Conservation (phyloP, 2,113 vertebrate species). For the Sylvietta virens region DNA sequence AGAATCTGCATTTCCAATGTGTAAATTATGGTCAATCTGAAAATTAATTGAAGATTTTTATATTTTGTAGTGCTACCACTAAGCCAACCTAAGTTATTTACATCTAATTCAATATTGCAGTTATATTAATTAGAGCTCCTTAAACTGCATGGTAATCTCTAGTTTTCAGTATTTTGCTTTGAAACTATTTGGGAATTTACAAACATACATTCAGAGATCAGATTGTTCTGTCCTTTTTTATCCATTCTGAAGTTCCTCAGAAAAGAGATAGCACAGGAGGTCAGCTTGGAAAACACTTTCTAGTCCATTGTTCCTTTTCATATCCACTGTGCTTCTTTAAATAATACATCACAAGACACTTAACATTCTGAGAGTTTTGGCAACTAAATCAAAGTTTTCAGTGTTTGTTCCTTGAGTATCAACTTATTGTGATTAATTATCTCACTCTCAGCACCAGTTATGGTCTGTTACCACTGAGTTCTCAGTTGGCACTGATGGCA, state of each 20-base stretch:
- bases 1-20: not conserved
- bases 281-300: not conserved
- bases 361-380: not conserved
- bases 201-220: not conserved
- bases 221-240: not conserved
- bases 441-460: not conserved
- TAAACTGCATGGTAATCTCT: not conserved
- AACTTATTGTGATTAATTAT: conserved; percentile 27
- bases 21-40: not conserved
- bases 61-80: not conserved
- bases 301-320: not conserved
- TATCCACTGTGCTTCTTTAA: conserved; percentile 3
- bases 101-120: not conserved
- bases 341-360: conserved; percentile 2
- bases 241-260: not conserved
- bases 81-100: not conserved
- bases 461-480: not conserved
- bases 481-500: not conserved
- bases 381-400: not conserved
- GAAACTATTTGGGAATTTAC: conserved; percentile 22
- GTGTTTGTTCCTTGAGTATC: not conserved
- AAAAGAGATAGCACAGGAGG: not conserved
- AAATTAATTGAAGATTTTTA: not conserved
- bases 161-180: conserved; percentile 19
- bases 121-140: conserved; percentile 21